phyloP scores from a whole-genome alignment of 2,113 vertebrate genomes.

The Daubentonia madagascariensis region DNA sequence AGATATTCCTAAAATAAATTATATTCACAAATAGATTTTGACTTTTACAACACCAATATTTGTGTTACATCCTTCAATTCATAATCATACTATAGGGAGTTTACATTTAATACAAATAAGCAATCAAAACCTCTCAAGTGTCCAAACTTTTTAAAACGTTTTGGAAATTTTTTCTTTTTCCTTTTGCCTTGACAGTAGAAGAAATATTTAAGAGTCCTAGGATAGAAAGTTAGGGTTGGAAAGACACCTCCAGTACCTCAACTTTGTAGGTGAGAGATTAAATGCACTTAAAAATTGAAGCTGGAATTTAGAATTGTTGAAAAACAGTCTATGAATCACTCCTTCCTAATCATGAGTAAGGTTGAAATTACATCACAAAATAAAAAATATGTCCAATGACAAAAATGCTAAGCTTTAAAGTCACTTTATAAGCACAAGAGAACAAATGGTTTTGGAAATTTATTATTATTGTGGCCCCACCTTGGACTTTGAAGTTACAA shows the following conservation, averaged over 20 bases:
- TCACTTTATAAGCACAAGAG: not conserved
- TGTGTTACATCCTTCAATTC: not conserved
- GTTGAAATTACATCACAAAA: not conserved
- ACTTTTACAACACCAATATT: not conserved
- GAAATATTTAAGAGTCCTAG: not conserved
- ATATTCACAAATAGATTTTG: not conserved
- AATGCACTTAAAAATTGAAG: not conserved
- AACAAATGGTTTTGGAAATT: not conserved
- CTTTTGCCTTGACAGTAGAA: not conserved
- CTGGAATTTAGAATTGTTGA: not conserved
- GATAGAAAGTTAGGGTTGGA: not conserved
- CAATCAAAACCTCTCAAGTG: not conserved
- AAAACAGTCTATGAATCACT: not conserved
- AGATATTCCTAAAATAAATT: not conserved
- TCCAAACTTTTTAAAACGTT: not conserved
- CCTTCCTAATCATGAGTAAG: not conserved
- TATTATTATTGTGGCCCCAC: not conserved
- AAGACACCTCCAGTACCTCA: not conserved
- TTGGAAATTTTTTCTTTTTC: not conserved
- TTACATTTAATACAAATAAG: not conserved
- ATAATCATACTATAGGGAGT: not conserved
- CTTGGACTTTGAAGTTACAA: not conserved
- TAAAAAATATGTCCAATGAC: not conserved
- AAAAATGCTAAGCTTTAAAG: not conserved
- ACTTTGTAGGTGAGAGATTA: not conserved